phyloP scores from a whole-genome alignment of 2,888 invertebrate genomes.

The Sisyra terminalis region DNA sequence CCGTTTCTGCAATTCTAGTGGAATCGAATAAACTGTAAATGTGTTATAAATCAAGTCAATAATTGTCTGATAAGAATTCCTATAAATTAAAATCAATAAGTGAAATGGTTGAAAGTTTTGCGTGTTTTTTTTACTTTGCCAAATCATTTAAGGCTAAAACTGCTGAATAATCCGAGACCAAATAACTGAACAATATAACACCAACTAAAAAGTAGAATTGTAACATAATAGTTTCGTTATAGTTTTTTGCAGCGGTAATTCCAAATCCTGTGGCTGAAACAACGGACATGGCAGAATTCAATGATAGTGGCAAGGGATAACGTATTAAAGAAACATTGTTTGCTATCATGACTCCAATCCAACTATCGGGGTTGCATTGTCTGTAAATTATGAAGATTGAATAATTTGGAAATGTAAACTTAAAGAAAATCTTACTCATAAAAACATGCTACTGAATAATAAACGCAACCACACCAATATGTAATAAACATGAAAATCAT shows the following conservation, averaged over 20 bases:
- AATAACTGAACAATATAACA: background rate
- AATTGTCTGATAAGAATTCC: background rate
- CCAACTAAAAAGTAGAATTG: background rate
- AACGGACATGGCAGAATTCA: too few relatives aligned
- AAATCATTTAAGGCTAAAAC: background rate
- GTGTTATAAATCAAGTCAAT: background rate
- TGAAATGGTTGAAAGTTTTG: background rate
- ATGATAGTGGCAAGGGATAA: background rate
- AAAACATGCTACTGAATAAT: background rate
- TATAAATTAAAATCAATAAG: too few relatives aligned
- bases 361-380: background rate
- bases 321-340: background rate
- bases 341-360: background rate
- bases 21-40: background rate
- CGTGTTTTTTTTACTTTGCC: background rate
- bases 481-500: background rate
- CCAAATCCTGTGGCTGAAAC: too few relatives aligned
- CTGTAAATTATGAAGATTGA: background rate
- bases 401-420: too few relatives aligned
- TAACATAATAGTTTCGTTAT: background rate
- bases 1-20: background rate
- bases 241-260: background rate
- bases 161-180: constrained; percentile 1
- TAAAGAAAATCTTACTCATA: background rate
- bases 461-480: background rate